Conservation (phyloP, 2,113 vertebrate species). For the Fulmarus glacialis region DNA sequence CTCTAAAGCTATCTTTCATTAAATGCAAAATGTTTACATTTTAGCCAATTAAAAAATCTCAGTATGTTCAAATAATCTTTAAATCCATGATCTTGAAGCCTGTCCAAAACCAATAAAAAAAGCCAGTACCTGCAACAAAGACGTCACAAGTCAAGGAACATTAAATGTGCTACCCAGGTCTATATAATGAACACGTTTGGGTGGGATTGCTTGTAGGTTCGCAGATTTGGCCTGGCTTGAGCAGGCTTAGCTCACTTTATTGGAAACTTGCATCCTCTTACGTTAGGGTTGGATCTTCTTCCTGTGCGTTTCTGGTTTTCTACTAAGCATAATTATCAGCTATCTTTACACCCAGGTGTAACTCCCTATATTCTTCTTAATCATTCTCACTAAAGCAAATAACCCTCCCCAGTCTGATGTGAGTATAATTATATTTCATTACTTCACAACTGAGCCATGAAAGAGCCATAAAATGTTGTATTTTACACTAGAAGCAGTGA, state of each 20-base stretch:
- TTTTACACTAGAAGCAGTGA: neutral
- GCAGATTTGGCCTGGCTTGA: neutral
- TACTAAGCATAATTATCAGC: neutral
- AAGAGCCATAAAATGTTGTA: neutral
- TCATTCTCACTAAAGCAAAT: neutral
- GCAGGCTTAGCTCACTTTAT: neutral
- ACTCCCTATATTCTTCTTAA: neutral
- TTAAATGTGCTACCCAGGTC: neutral
- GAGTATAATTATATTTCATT: neutral
- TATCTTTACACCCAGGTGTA: neutral
- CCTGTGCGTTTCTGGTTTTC: neutral
- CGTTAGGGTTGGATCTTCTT: neutral
- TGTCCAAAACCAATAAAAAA: slow-evolving; percentile 7
- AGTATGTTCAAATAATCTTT: neutral
- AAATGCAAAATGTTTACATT: slow-evolving; percentile 27
- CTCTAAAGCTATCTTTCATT: slow-evolving; percentile 8
- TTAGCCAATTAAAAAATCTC: slow-evolving; percentile 21
- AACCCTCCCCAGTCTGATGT: neutral
- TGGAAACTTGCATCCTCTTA: neutral
- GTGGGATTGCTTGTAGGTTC: neutral
- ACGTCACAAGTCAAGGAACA: neutral
- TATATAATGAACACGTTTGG: neutral
- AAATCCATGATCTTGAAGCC: neutral
- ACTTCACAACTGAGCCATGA: neutral
- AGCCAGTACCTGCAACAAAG: neutral